Conservation (phyloP, 1,140 invertebrate species). For the Pseudomyrmex sp. region DNA sequence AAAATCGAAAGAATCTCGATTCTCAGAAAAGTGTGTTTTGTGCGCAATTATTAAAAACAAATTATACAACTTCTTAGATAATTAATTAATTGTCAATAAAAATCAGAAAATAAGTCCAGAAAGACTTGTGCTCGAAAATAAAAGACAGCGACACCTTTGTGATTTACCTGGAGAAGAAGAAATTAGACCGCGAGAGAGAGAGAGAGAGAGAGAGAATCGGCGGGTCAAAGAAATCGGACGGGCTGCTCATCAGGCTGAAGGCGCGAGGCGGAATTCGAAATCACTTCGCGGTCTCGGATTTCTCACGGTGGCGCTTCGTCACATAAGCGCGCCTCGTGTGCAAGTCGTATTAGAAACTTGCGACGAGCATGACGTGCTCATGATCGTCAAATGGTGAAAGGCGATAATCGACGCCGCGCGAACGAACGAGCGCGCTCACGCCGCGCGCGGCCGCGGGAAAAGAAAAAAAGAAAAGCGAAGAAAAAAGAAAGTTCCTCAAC, state of each 20-base stretch:
- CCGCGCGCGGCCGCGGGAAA: neutral
- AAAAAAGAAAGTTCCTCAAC: slow-evolving; percentile 7
- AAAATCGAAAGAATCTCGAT: too few relatives aligned
- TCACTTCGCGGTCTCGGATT: slow-evolving; percentile 5
- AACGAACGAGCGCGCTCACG: neutral
- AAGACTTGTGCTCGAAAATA: neutral
- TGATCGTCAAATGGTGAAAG: slow-evolving; percentile 54
- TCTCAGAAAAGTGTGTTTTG: too few relatives aligned
- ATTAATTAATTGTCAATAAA: too few relatives aligned
- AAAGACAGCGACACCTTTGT: neutral
- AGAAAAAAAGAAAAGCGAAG: neutral
- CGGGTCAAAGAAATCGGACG: neutral
- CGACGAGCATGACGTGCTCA: slow-evolving; percentile 25
- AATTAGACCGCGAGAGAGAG: neutral
- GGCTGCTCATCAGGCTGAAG: neutral
- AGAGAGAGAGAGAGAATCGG: neutral
- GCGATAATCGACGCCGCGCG: slow-evolving; percentile 29
- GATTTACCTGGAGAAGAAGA: neutral
- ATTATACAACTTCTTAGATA: too few relatives aligned
- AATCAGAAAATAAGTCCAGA: too few relatives aligned
- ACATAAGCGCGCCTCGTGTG: neutral
- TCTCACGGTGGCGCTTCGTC: slow-evolving; percentile 30
- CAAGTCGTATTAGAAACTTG: slow-evolving; percentile 40
- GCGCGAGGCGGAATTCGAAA: slow-evolving; percentile 11
- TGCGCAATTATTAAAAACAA: too few relatives aligned